Percentiles rank a stretch among this genome's conserved stretches.
Evolutionary conservation across 1,140 invertebrate genomes (phyloP).

Genomic region (Eciton burchellii): DNA sequence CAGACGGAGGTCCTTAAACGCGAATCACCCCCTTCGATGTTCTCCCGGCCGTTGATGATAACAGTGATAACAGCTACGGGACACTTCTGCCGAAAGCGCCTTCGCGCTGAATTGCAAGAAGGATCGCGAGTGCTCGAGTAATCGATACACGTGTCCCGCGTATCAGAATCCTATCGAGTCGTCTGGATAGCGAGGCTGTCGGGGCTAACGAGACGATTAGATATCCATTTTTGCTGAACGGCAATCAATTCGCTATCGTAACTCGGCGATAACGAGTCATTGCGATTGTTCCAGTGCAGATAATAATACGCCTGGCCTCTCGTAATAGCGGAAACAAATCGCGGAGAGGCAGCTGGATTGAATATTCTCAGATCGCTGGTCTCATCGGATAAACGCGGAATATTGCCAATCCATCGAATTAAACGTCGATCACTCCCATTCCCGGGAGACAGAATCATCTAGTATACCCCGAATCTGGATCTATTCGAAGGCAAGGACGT

Average conservation of each 20-base stretch:
- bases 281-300: not conserved
- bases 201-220: no score
- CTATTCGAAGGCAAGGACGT: constrained; percentile 6
- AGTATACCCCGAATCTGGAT: constrained; percentile 7
- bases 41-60: constrained; percentile 50
- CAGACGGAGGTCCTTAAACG: constrained; percentile 70
- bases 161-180: no score
- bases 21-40: constrained; percentile 66
- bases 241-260: no score
- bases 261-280: no score
- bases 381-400: not conserved
- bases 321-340: not conserved
- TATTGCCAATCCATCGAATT: constrained; percentile 48
- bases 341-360: constrained; percentile 15
- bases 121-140: not conserved
- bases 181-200: no score
- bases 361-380: constrained; percentile 44
- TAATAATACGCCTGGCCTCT: not conserved
- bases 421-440: constrained; percentile 46
- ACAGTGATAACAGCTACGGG: constrained; percentile 38
- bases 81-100: constrained; percentile 12
- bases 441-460: constrained; percentile 23
- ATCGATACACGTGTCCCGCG: no score
- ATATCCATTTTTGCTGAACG: no score
- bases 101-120: not conserved